Base-by-base conservation (phyloP, 2,113 vertebrate species). In the Turdus rufiventris region DNA sequence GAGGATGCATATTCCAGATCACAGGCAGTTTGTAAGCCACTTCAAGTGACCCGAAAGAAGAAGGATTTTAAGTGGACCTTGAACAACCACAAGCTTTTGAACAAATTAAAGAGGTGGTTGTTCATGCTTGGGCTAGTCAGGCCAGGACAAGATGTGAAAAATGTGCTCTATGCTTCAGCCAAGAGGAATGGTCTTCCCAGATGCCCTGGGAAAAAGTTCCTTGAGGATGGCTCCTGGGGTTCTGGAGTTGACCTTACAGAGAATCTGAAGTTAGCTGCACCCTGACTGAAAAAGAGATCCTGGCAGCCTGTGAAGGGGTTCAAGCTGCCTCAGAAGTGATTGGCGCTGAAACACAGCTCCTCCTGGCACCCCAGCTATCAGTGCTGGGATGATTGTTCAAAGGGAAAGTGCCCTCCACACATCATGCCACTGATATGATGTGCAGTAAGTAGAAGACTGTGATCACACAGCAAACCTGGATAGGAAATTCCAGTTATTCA, bases 351-450 rank as follows among this genome's bases (percentile, higher is more conserved):
- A 45, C 5, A 28, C 14, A 42, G 18, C 12, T 60, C 7, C 78
- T 68, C 18, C 43, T 50, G 12, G 34, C 29, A 29, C 12, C 8
- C 29, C 12, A 21, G 0, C 8, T 21, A 1, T 24, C 6, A 2
- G 7, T 8, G 34, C 43, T 34, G 43, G 24, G 29, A 4, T 24
- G 29, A n/a, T 9, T 29, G 7, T 24, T 29, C 65, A 29, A 11
- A 50, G 31, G 16, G 19, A 42, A 50, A 19, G 18, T 42, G 12
- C 19, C 9, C 15, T 34, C 31, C 5, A 16, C 24, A 15, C 24
- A 29, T 34, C 15, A n/a, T 9, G 14, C 15, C 31, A 24, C 25
- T 19, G 15, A 51, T 29, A 12, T 1, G 10, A 50, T 1, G 3
- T 34, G 15, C 29, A 58, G 34, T 14, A 18, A 58, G 10, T 2